phyloP scores from a whole-genome alignment of 2,113 vertebrate genomes.

The Dromiciops gliroides region DNA sequence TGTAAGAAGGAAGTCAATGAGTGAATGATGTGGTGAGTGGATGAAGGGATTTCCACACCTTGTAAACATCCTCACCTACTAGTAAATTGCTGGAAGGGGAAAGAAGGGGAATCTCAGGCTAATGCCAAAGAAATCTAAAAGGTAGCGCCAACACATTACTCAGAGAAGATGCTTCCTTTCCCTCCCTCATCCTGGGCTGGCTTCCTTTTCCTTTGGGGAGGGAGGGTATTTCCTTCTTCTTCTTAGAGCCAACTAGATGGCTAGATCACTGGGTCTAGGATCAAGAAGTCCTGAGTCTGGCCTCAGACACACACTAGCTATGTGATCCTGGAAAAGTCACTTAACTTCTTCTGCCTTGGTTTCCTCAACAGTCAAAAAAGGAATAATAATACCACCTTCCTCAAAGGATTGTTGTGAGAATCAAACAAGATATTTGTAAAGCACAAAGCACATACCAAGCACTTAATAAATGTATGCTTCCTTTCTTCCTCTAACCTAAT shows the following conservation, averaged over 20 bases:
- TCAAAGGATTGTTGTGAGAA: background rate
- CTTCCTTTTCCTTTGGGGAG: background rate
- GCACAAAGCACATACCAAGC: background rate
- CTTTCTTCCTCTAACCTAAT: background rate
- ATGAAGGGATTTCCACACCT: too few relatives aligned
- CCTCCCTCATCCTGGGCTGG: background rate
- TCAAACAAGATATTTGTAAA: background rate
- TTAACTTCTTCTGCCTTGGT: background rate
- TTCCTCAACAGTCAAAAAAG: background rate
- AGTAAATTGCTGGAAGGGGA: background rate
- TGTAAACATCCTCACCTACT: too few relatives aligned
- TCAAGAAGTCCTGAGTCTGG: background rate
- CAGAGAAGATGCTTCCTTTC: background rate
- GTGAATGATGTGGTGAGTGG: too few relatives aligned
- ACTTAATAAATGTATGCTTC: background rate
- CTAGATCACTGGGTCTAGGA: background rate
- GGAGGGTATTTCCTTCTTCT: background rate
- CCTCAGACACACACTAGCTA: background rate
- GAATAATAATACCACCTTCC: background rate
- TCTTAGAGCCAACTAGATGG: background rate
- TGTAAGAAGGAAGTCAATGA: too few relatives aligned
- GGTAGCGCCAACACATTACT: background rate
- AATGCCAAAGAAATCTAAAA: background rate
- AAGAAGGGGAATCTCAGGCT: background rate
- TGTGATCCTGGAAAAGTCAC: background rate